phyloP scores from a whole-genome alignment of 2,888 invertebrate genomes.

The Parasteatoda lunata region DNA sequence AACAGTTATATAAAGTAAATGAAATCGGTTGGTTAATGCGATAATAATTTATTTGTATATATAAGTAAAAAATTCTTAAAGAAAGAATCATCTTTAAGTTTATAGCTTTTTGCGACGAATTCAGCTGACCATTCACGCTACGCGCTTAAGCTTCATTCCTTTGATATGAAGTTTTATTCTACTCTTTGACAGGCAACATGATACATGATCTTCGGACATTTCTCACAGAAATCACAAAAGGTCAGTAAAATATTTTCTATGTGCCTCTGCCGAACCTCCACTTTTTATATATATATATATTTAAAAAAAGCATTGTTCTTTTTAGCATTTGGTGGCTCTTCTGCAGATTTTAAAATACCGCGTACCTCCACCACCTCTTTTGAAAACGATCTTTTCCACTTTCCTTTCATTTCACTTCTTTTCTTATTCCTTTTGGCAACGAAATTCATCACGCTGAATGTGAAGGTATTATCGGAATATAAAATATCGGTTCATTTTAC shows the following conservation, averaged over 20 bases:
- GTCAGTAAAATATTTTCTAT: constrained; percentile 62
- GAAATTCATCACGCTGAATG: constrained; percentile 61
- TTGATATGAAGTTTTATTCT: constrained; percentile 30
- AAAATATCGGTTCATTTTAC: constrained; percentile 66
- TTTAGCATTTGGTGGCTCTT: constrained; percentile 49
- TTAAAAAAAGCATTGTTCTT: constrained; percentile 64
- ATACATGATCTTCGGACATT: constrained; percentile 53
- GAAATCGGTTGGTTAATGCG: too few species aligned
- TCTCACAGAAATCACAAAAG: constrained; percentile 31
- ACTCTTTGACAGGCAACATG: constrained; percentile 37
- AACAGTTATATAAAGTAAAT: too few species aligned
- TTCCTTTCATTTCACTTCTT: background rate
- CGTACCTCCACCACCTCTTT: background rate
- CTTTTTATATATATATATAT: too few species aligned
- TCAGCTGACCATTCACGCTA: background rate
- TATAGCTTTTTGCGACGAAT: too few species aligned
- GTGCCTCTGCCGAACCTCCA: constrained; percentile 1
- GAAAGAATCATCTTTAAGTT: too few species aligned
- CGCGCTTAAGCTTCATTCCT: background rate
- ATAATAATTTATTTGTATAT: too few species aligned
- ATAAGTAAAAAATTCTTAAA: too few species aligned
- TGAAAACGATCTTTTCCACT: background rate
- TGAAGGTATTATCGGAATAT: constrained; percentile 62
- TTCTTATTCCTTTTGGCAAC: constrained; percentile 3
- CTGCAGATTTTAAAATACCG: constrained; percentile 50